Evolutionary conservation across 2,888 invertebrate species (phyloP), one percentile per base, ranked within the genome.

Genomic region (Drosophila kanekoi): DNA sequence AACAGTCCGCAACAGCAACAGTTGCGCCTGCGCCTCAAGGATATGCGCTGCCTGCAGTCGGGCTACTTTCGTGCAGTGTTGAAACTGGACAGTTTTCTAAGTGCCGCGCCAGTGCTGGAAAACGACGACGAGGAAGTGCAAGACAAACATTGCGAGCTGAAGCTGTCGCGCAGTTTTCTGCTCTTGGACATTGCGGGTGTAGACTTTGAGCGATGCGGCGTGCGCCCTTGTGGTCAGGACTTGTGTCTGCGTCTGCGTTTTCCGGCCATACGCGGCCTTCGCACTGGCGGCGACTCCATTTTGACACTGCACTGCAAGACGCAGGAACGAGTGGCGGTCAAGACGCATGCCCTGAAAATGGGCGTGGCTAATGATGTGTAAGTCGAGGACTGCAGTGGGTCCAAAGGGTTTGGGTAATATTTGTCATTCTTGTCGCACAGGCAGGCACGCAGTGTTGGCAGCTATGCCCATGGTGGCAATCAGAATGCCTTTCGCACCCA

Each of bases 171-270:
- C 73, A 89, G 91, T n/a, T 90, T 85, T 59, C 75, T 93, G 1
- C 61, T 91, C 0, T 64, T 94, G 3, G 92, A 93, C 73, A 91
- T 94, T 57, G 90, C 91, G 3, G 93, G 92, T 1, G 91, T 92
- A 3, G 91, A 93, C 69, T 94, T 94, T 85, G 88, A 91, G 59
- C 91, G 91, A 37, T 94, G 94, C 77, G 94, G 94, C 0, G 93
- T 94, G 0, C 87, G 89, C 2, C 89, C 92, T 61, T 94, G 94
- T 81, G 93, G 91, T 1, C 89, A 83, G 63, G 93, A 93, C 81
- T 92, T 94, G 77, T 94, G 94, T 72, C 83, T 94, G n/a, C 92
- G 92, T 4, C 43, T 94, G 5, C 90, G 94, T 45, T 93, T 94
- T 87, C 94, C 94, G 0, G 91, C 93, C 0, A 93, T 94, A 10